These are phyloP conservation scores for Muscina levida DNA, from an alignment of 2,888 invertebrate genomes.

Conservation along the genomic window DNA sequence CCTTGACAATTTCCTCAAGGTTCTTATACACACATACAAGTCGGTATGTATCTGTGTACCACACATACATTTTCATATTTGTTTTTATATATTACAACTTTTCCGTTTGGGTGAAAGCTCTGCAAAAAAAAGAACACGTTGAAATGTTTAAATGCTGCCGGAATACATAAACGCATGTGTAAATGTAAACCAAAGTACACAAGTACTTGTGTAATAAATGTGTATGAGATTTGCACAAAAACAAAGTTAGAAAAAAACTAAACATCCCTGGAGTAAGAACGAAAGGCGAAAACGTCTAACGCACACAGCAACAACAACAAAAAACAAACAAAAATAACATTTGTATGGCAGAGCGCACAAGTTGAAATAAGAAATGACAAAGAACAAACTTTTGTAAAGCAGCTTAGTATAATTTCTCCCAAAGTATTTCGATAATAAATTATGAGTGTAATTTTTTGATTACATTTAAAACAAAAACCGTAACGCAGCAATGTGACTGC, in stretches of 20 bases:
- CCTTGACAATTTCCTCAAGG: no score
- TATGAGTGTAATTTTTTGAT: slow-evolving; percentile 51
- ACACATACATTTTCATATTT: no score
- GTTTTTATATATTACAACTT: no score
- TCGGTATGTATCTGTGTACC: no score
- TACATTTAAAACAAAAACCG: slow-evolving; percentile 25
- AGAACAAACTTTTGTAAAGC: slow-evolving; percentile 29
- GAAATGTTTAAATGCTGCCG: background rate
- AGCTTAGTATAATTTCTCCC: slow-evolving; percentile 47
- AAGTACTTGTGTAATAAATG: slow-evolving; percentile 28
- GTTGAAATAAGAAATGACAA: background rate
- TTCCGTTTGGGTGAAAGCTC: no score
- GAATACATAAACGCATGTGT: background rate
- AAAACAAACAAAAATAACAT: background rate
- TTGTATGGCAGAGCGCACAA: background rate
- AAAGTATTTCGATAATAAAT: slow-evolving; percentile 50
- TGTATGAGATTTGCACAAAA: slow-evolving; percentile 18
- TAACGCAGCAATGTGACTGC: background rate
- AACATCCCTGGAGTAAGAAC: no score
- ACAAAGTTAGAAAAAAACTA: no score
- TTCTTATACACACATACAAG: no score
- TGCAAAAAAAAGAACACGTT: no score
- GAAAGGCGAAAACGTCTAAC: no score
- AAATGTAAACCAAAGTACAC: background rate
- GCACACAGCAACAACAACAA: background rate